Conservation (phyloP, 2,797 vertebrate genomes). For the Australoheros facetus region DNA sequence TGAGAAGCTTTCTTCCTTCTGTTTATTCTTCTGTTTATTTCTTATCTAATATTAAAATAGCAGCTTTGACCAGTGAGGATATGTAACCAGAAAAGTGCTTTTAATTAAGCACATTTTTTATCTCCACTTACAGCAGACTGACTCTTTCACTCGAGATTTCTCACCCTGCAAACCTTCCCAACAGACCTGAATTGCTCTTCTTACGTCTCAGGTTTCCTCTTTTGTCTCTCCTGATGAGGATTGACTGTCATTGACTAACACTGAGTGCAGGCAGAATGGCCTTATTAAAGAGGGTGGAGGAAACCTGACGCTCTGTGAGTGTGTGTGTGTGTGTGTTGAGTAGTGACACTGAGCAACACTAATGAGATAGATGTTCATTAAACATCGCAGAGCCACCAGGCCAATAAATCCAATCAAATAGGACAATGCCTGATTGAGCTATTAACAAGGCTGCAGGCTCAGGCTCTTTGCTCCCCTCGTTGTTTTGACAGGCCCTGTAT, state of each 20-base stretch:
- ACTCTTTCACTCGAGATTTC: slow-evolving; percentile 52
- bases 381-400: slow-evolving; percentile 67
- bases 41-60: slow-evolving; percentile 53
- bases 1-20: slow-evolving; percentile 44
- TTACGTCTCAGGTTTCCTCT: slow-evolving; percentile 55
- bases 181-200: slow-evolving; percentile 41
- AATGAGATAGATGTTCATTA: slow-evolving; percentile 82
- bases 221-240: slow-evolving; percentile 72
- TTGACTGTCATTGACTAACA: slow-evolving; percentile 68
- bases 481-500: slow-evolving; percentile 69
- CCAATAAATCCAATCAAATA: slow-evolving; percentile 79
- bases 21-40: slow-evolving; percentile 50
- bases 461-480: slow-evolving; percentile 54
- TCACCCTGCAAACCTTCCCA: slow-evolving; percentile 33
- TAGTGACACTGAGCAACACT: slow-evolving; percentile 70
- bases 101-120: slow-evolving; percentile 69
- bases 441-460: slow-evolving; percentile 68
- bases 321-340: slow-evolving; percentile 43
- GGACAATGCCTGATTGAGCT: slow-evolving; percentile 75
- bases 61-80: slow-evolving; percentile 31
- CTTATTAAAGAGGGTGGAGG: slow-evolving; percentile 65
- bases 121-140: slow-evolving; percentile 42
- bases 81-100: slow-evolving; percentile 56
- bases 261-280: slow-evolving; percentile 62
- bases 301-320: slow-evolving; percentile 51